A percentile compares a stretch with the other conserved stretches of the same genome.
Conservation (phyloP, 2,888 invertebrate genomes). For the Papilio demoleus region DNA sequence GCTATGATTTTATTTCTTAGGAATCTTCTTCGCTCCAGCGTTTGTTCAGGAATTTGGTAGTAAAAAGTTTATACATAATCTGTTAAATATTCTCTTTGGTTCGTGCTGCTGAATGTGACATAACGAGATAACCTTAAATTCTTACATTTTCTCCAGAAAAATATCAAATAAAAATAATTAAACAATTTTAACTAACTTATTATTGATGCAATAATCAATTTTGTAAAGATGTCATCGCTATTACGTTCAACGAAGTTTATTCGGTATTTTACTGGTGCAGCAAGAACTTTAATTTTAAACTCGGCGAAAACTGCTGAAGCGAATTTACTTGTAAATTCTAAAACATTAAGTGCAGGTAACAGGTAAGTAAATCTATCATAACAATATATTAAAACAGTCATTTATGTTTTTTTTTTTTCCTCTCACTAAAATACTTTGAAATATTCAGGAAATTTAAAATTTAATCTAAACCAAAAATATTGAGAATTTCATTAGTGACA, state of each 20-base stretch:
- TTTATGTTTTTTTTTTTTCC: background rate
- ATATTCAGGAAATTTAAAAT: too few relatives aligned
- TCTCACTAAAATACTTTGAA: too few relatives aligned
- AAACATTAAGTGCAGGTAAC: conserved; percentile 66
- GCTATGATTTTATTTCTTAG: background rate
- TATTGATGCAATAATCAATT: conserved; percentile 38
- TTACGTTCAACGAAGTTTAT: conserved; percentile 89
- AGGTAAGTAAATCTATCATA: conserved; percentile 60
- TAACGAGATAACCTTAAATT: conserved; percentile 69
- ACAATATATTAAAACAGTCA: conserved; percentile 1
- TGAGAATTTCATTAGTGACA: too few relatives aligned
- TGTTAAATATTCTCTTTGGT: conserved; percentile 7
- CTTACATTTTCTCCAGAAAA: conserved; percentile 28
- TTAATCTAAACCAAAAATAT: too few relatives aligned
- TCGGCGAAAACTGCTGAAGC: conserved; percentile 86
- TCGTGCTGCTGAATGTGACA: conserved; percentile 53
- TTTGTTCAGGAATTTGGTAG: background rate
- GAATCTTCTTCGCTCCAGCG: background rate
- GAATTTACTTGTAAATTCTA: conserved; percentile 76
- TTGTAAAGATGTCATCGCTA: conserved; percentile 84
- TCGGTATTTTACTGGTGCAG: conserved; percentile 88
- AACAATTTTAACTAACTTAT: background rate
- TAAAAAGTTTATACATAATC: background rate
- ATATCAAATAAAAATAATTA: conserved; percentile 20
- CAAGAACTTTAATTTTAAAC: conserved; percentile 86